Evolutionary conservation across 2,888 invertebrate genomes (phyloP).

Genomic region (Diaphora mendica): DNA sequence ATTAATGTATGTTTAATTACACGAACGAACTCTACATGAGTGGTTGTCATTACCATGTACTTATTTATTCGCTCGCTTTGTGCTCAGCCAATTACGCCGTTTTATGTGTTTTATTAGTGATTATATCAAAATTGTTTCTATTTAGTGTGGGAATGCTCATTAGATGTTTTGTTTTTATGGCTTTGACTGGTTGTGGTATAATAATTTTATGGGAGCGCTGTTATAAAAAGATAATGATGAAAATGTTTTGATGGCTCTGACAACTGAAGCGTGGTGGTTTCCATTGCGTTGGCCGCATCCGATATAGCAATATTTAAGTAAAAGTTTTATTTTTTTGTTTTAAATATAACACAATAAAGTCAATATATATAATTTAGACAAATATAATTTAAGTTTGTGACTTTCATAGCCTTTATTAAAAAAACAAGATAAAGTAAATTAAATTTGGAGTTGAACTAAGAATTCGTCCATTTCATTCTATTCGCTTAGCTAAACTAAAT

Average conservation of each 20-base stretch:
- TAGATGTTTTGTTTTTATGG: neutral
- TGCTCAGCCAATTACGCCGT: conserved; percentile 5
- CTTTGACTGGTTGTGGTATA: neutral
- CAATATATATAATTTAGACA: no score
- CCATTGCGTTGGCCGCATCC: neutral
- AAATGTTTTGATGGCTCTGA: neutral
- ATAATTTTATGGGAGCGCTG: conserved; percentile 4
- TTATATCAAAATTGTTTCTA: conserved; percentile 11
- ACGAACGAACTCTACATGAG: neutral
- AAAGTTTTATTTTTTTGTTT: no score
- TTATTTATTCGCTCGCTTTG: conserved; percentile 8
- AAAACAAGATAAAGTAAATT: no score
- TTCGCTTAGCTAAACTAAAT: neutral
- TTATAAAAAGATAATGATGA: conserved; percentile 1
- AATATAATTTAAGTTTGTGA: no score
- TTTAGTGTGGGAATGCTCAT: conserved; percentile 16
- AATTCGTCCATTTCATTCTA: no score
- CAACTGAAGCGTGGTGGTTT: neutral
- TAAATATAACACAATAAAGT: no score
- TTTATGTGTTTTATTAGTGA: conserved; percentile 15
- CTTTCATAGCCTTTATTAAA: no score
- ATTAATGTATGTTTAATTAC: conserved; percentile 15
- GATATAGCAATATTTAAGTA: neutral
- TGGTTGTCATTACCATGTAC: conserved; percentile 15
- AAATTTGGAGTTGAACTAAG: no score